A percentile compares a stretch with the other conserved stretches of the same genome.
These are phyloP conservation scores for Heterodera schachtii DNA, from an alignment of 1,140 invertebrate species.

Conservation along the genomic window DNA sequence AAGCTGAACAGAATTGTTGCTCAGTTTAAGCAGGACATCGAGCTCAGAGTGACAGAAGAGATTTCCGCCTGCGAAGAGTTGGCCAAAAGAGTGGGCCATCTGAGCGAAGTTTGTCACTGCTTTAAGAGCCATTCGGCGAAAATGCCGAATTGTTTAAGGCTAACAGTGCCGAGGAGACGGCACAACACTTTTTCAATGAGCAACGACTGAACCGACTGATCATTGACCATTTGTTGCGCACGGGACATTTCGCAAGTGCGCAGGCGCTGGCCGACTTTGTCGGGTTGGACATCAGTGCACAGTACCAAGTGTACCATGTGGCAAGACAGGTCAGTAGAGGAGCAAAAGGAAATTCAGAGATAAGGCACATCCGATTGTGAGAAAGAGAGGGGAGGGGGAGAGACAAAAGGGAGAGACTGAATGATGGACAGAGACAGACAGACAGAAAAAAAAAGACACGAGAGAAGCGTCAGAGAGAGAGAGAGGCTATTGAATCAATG, in stretches of 20 bases:
- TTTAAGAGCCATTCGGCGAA: no score
- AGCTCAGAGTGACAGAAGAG: constrained; percentile 89
- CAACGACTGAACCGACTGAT: constrained; percentile 88
- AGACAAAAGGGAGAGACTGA: no score
- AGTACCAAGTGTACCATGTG: constrained; percentile 87
- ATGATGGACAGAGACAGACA: no score
- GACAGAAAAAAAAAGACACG: no score
- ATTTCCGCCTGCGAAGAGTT: constrained; percentile 81
- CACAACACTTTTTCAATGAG: constrained; percentile 75
- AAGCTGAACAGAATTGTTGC: constrained; percentile 30
- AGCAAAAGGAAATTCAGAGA: neutral
- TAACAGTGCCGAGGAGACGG: constrained; percentile 57
- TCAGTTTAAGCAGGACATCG: constrained; percentile 69
- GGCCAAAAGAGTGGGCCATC: constrained; percentile 85
- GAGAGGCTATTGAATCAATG: no score
- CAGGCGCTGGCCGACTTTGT: constrained; percentile 78
- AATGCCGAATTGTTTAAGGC: constrained; percentile 30
- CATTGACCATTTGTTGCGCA: constrained; percentile 85
- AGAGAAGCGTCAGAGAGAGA: no score
- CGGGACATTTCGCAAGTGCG: constrained; percentile 91
- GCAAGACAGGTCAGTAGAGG: constrained; percentile 73
- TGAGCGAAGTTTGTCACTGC: constrained; percentile 71
- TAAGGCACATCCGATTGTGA: no score
- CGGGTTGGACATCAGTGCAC: constrained; percentile 80
- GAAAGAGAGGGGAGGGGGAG: no score